Evolutionary conservation across 1,140 invertebrate genomes (phyloP).

Genomic region (Pseudomyrmex gracilis): DNA sequence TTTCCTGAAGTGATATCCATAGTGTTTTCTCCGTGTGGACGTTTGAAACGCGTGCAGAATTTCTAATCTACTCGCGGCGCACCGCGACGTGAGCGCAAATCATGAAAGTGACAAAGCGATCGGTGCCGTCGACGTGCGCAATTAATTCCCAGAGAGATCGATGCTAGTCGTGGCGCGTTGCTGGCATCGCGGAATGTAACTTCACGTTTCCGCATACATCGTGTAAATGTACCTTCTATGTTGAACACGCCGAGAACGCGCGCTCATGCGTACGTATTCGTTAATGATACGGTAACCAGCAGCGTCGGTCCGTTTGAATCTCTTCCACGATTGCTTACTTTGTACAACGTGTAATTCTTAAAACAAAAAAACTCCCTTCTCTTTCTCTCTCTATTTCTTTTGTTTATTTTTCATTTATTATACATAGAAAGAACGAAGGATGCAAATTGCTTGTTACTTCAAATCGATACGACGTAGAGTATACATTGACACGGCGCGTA

Average conservation of each 20-base stretch:
- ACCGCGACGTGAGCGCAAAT: conserved; percentile 47
- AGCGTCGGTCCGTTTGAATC: conserved; percentile 3
- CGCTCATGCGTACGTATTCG: neutral
- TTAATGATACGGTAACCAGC: conserved; percentile 51
- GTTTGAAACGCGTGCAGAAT: conserved; percentile 61
- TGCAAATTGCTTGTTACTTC: conserved; percentile 13
- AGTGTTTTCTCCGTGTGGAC: too few species aligned
- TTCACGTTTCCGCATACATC: conserved; percentile 29
- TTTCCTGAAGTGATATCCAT: too few species aligned
- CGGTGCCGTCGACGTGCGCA: conserved; percentile 37
- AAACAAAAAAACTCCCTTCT: too few species aligned
- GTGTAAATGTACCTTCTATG: conserved; percentile 35
- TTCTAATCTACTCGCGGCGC: conserved; percentile 46
- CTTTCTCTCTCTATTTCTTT: neutral
- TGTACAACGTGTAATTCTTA: neutral
- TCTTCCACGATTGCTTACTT: neutral
- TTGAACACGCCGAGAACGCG: conserved; percentile 44
- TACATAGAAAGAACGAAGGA: neutral
- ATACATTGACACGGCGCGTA: conserved; percentile 52
- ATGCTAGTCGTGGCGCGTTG: conserved; percentile 17
- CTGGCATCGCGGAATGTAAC: conserved; percentile 41
- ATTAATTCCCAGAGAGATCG: conserved; percentile 52
- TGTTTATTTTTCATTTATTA: neutral
- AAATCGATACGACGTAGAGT: conserved; percentile 23
- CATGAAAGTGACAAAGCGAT: conserved; percentile 63